These are phyloP conservation scores for Aphaenogaster floridana DNA, from an alignment of 1,140 invertebrate genomes.

Conservation along the genomic window DNA sequence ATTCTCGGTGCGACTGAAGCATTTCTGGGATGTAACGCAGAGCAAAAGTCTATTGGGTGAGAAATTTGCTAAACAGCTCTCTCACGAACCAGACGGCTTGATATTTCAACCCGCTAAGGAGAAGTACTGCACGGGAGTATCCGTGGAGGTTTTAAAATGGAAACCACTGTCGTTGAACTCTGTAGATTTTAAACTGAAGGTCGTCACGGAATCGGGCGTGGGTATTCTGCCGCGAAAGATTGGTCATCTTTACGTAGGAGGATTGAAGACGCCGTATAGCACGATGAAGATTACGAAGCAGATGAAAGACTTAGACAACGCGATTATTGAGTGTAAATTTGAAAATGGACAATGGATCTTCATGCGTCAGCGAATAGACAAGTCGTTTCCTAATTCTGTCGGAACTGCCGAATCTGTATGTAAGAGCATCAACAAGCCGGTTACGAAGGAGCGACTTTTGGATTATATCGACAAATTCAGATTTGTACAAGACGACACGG, in stretches of 20 bases:
- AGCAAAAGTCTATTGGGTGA: slow-evolving; percentile 92
- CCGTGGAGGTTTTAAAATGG: slow-evolving; percentile 97
- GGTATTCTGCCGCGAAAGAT: slow-evolving; percentile 93
- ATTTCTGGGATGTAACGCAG: slow-evolving; percentile 94
- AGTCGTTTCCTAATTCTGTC: slow-evolving; percentile 97
- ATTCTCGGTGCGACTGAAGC: slow-evolving; percentile 95
- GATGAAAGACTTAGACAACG: slow-evolving; percentile 94
- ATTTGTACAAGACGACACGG: slow-evolving; percentile 88
- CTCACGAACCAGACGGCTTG: slow-evolving; percentile 98
- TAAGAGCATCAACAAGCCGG: slow-evolving; percentile 91
- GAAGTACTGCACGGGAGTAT: slow-evolving; percentile 94
- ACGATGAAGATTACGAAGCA: slow-evolving; percentile 93
- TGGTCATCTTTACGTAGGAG: slow-evolving; percentile 94
- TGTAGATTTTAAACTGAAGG: slow-evolving; percentile 97
- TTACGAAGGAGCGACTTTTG: slow-evolving; percentile 93
- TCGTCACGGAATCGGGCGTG: slow-evolving; percentile 90
- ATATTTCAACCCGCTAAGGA: slow-evolving; percentile 98
- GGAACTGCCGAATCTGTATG: slow-evolving; percentile 92
- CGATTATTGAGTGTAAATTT: slow-evolving; percentile 98
- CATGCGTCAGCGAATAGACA: slow-evolving; percentile 98
- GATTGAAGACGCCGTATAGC: slow-evolving; percentile 89
- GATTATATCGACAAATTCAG: slow-evolving; percentile 90
- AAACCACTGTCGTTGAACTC: slow-evolving; percentile 98
- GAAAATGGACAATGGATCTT: slow-evolving; percentile 95
- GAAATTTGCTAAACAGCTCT: slow-evolving; percentile 94